A percentile compares a stretch with the other conserved stretches of the same genome.
Evolutionary conservation across 2,888 invertebrate species (phyloP).

Genomic region (Dolichopus griseipennis): DNA sequence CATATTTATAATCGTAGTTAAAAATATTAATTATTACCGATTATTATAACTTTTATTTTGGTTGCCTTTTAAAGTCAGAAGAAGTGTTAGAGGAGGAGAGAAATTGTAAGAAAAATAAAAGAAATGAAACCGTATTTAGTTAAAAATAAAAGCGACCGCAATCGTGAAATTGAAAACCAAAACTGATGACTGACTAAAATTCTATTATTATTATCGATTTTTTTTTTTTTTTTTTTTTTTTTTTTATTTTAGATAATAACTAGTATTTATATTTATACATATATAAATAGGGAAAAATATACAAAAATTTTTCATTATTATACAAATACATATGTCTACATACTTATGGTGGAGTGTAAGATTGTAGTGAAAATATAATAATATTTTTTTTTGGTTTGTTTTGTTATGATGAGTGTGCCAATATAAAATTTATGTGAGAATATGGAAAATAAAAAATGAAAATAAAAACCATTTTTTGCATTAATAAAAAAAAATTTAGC

Average conservation of each 20-base stretch:
- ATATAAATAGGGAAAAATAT: not conserved
- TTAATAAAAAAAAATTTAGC: too few species aligned
- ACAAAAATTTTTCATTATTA: too few species aligned
- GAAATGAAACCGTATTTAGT: too few species aligned
- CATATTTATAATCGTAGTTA: too few species aligned
- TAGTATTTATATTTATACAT: not conserved
- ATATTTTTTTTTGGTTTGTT: not conserved
- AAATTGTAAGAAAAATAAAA: too few species aligned
- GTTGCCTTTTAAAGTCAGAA: too few species aligned
- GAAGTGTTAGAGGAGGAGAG: too few species aligned
- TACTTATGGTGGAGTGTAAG: not conserved
- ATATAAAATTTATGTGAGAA: not conserved
- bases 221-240: not conserved
- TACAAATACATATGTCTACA: not conserved
- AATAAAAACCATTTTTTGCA: too few species aligned
- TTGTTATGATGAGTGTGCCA: not conserved
- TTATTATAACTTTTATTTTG: too few species aligned
- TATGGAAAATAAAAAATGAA: too few species aligned
- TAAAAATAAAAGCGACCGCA: not conserved
- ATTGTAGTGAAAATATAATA: not conserved
- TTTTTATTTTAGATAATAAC: slow-evolving; percentile 4
- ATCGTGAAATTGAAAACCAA: slow-evolving; percentile 1
- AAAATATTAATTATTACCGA: too few species aligned
- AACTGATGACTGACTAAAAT: slow-evolving; percentile 6
- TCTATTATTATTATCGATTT: not conserved